Conservation (phyloP, 2,113 vertebrate genomes). For the Etheostoma spectabile region DNA sequence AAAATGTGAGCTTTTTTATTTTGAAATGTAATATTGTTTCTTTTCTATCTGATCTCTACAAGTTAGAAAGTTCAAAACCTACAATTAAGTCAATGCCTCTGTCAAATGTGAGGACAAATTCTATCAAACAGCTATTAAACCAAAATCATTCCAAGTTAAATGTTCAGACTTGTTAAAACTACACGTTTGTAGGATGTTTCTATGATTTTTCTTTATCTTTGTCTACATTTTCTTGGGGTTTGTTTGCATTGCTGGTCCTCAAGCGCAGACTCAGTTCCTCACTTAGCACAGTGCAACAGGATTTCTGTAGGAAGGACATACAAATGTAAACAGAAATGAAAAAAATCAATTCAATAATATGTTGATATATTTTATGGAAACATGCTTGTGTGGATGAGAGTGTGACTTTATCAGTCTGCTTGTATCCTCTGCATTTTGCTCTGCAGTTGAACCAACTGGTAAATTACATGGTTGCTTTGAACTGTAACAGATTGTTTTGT, state of each 20-base stretch:
- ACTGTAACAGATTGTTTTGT: not conserved
- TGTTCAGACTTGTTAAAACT: not conserved
- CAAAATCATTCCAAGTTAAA: not conserved
- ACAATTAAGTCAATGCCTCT: not conserved
- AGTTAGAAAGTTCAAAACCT: constrained; percentile 14
- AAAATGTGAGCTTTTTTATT: constrained; percentile 29
- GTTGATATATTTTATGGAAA: not conserved
- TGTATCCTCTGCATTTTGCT: not conserved
- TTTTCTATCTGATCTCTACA: not conserved
- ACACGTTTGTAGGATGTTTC: not conserved
- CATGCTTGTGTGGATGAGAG: not conserved
- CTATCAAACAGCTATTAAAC: not conserved
- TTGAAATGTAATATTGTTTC: too few relatives aligned
- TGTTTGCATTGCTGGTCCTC: constrained; percentile 71
- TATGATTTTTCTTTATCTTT: constrained; percentile 82
- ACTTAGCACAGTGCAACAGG: constrained; percentile 87
- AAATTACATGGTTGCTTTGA: not conserved
- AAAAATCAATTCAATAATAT: not conserved
- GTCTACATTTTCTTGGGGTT: constrained; percentile 80
- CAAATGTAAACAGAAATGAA: constrained; percentile 3
- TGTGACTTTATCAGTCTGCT: not conserved
- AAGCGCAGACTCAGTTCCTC: constrained; percentile 89
- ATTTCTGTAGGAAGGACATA: constrained; percentile 82
- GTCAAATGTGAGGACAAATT: constrained; percentile 21
- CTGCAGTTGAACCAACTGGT: not conserved